phyloP scores from a whole-genome alignment of 2,797 vertebrate species.

The Rhinophrynus dorsalis region DNA sequence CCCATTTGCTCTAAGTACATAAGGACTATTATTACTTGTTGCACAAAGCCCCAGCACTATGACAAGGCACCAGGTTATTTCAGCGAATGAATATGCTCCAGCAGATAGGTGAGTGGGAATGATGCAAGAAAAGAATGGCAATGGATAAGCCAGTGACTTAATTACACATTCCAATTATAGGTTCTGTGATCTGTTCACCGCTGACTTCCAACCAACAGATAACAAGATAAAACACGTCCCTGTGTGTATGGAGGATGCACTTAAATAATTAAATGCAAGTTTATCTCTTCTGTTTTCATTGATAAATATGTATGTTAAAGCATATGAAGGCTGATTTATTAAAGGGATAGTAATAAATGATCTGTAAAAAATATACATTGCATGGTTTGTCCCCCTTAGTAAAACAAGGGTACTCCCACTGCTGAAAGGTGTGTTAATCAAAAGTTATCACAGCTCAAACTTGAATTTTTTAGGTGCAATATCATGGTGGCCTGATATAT shows the following conservation, averaged over 20 bases:
- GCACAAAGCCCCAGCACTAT: not conserved
- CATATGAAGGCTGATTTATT: too few relatives aligned
- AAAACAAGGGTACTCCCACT: too few relatives aligned
- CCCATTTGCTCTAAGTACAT: too few relatives aligned
- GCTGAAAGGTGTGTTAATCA: too few relatives aligned
- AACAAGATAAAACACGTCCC: slow-evolving; percentile 6
- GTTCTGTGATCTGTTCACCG: slow-evolving; percentile 12
- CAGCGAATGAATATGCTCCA: not conserved
- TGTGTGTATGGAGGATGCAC: not conserved
- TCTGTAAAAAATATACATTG: too few relatives aligned
- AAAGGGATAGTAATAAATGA: too few relatives aligned
- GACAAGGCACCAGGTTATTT: not conserved
- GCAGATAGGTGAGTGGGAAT: not conserved
- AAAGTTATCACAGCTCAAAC: too few relatives aligned
- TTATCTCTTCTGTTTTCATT: not conserved
- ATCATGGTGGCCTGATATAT: too few relatives aligned
- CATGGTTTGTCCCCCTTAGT: too few relatives aligned
- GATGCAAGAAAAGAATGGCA: slow-evolving; percentile 1
- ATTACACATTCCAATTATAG: slow-evolving; percentile 34
- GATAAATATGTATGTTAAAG: not conserved
- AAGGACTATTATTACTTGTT: too few relatives aligned
- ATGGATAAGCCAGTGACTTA: slow-evolving; percentile 16
- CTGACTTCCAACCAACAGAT: slow-evolving; percentile 8
- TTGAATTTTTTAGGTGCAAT: too few relatives aligned
- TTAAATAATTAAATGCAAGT: not conserved